Percentiles rank a stretch among this genome's conserved stretches.
These are phyloP conservation scores for Narcine bancroftii DNA, from an alignment of 2,113 vertebrate species.

Conservation along the genomic window DNA sequence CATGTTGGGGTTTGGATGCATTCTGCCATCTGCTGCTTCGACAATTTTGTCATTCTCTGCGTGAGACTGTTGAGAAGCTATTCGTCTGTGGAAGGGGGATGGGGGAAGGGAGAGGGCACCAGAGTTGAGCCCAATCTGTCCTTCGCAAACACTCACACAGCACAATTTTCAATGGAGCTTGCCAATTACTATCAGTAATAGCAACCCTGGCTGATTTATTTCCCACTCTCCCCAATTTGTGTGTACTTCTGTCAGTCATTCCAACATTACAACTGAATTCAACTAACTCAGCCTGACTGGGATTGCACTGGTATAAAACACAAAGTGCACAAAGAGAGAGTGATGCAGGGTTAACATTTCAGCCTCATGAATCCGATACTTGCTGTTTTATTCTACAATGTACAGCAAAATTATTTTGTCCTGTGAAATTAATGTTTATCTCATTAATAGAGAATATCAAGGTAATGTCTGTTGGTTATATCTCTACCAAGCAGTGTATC, in stretches of 20 bases:
- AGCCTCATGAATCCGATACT: not conserved
- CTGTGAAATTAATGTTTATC: not conserved
- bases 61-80: not conserved
- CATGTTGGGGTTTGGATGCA: not conserved
- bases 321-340: too few species aligned
- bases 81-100: too few species aligned
- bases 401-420: not conserved
- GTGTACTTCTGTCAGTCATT: not conserved
- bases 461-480: too few species aligned
- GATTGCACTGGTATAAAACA: not conserved
- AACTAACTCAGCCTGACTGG: not conserved
- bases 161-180: not conserved
- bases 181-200: not conserved
- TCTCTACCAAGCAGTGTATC: not conserved
- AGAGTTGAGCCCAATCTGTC: not conserved
- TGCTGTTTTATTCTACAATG: not conserved
- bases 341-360: too few species aligned
- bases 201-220: not conserved
- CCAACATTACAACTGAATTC: not conserved
- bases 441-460: not conserved
- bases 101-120: not conserved
- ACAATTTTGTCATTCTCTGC: not conserved
- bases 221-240: not conserved
- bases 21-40: not conserved
- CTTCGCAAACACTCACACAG: not conserved